Evolutionary conservation across 2,888 invertebrate species (phyloP).

Genomic region (Eilema depressum): DNA sequence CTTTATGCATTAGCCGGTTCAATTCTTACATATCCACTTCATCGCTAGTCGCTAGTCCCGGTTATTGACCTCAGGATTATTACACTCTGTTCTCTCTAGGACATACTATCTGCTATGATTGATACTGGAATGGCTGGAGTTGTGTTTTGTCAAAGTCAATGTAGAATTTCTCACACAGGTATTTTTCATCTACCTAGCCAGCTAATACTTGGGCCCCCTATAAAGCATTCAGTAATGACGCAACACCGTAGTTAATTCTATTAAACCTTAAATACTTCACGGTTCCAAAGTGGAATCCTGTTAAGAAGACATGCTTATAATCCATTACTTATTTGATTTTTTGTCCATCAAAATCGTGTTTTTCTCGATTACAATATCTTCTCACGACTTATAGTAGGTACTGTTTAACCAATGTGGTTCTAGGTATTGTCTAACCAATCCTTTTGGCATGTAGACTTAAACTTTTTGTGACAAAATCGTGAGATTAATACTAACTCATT

Average conservation of each 20-base stretch:
- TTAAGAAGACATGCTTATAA: background rate
- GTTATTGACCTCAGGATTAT: no score
- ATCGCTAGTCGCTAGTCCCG: no score
- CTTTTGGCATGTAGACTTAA: background rate
- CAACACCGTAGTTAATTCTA: background rate
- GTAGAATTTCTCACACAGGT: no score
- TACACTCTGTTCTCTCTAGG: no score
- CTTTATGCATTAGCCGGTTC: no score
- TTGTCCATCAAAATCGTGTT: background rate
- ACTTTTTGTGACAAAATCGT: slow-evolving; percentile 12
- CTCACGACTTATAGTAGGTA: background rate
- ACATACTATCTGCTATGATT: no score
- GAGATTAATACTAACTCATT: background rate
- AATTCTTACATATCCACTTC: no score
- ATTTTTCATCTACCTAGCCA: no score
- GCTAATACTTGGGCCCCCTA: background rate
- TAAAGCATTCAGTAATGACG: background rate
- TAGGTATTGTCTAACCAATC: background rate
- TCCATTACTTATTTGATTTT: background rate
- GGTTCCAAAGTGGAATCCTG: background rate
- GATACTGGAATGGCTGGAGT: no score
- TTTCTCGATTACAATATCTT: background rate
- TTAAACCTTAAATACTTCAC: background rate
- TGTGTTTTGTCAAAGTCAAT: no score
- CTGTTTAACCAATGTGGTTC: no score